phyloP scores from a whole-genome alignment of 2,113 vertebrate species.

The Nerophis lumbriciformis region DNA sequence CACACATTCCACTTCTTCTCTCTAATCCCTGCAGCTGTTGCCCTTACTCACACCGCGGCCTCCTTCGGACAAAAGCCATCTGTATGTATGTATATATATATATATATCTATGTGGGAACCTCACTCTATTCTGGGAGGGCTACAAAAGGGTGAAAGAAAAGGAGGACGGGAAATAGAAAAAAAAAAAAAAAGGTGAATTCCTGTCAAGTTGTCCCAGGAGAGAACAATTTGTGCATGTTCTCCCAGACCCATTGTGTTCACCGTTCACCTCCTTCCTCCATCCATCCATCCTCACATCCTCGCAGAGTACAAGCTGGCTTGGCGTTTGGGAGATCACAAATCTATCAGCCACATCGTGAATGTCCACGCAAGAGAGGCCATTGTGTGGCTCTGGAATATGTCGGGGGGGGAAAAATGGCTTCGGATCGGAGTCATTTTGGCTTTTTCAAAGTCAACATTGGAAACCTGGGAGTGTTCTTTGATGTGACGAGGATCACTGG shows the following conservation, averaged over 20 bases:
- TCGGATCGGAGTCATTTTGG: conserved; percentile 25
- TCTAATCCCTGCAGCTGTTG: conserved; percentile 65
- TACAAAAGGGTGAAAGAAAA: conserved; percentile 34
- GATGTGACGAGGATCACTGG: too few species aligned
- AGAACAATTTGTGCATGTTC: conserved; percentile 45
- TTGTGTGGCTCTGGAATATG: conserved; percentile 33
- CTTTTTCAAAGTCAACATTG: conserved; percentile 14
- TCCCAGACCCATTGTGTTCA: conserved; percentile 56
- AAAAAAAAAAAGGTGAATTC: conserved; percentile 20
- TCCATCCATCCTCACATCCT: conserved; percentile 57
- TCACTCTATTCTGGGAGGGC: conserved; percentile 16
- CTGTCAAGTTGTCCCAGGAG: conserved; percentile 1
- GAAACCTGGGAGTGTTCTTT: too few species aligned
- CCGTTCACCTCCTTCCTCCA: conserved; percentile 57
- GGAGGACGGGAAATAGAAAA: conserved; percentile 38
- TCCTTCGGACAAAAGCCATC: conserved; percentile 41
- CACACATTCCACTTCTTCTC: conserved; percentile 25
- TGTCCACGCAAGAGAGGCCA: conserved; percentile 41
- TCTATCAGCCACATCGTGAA: conserved; percentile 52
- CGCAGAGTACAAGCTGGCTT: conserved; percentile 9
- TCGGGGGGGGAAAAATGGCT: conserved; percentile 4
- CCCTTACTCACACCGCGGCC: conserved; percentile 49
- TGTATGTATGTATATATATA: background rate
- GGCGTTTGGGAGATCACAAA: conserved; percentile 51
- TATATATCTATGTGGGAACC: conserved; percentile 11